Conservation (phyloP, 2,113 vertebrate genomes). For the Chrysemys picta region DNA sequence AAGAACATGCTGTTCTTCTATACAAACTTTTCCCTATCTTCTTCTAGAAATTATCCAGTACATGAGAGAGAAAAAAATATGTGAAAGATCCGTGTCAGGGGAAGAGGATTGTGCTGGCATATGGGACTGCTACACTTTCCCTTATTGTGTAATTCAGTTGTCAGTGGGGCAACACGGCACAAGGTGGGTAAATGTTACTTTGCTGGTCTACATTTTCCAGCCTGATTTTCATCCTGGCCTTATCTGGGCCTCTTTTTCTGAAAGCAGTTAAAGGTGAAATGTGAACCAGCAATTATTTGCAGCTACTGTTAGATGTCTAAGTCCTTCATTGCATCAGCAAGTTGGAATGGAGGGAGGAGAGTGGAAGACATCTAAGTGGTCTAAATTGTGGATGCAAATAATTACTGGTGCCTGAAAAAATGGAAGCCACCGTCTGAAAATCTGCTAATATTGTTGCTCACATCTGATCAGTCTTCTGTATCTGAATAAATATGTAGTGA, state of each 20-base stretch:
- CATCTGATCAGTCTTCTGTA: neutral
- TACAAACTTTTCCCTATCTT: neutral
- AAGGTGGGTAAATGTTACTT: neutral
- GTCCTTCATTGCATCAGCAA: neutral
- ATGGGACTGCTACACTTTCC: neutral
- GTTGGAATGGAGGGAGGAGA: neutral
- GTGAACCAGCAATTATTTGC: neutral
- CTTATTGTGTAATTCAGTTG: neutral
- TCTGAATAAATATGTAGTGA: neutral
- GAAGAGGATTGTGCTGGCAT: neutral
- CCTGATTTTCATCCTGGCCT: neutral
- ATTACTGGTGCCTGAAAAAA: neutral
- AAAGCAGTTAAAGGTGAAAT: neutral
- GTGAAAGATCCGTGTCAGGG: neutral
- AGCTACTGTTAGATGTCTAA: neutral
- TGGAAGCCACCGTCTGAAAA: neutral
- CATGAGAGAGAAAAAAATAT: neutral
- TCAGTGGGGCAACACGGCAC: neutral
- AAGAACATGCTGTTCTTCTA: neutral
- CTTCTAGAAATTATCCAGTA: neutral
- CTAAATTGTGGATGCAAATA: neutral
- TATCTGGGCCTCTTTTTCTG: neutral
- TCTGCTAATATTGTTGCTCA: rapidly evolving
- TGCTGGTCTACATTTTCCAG: neutral
- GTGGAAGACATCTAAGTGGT: neutral